These are phyloP conservation scores for Laothoe populi DNA, from an alignment of 2,888 invertebrate species.

Conservation along the genomic window DNA sequence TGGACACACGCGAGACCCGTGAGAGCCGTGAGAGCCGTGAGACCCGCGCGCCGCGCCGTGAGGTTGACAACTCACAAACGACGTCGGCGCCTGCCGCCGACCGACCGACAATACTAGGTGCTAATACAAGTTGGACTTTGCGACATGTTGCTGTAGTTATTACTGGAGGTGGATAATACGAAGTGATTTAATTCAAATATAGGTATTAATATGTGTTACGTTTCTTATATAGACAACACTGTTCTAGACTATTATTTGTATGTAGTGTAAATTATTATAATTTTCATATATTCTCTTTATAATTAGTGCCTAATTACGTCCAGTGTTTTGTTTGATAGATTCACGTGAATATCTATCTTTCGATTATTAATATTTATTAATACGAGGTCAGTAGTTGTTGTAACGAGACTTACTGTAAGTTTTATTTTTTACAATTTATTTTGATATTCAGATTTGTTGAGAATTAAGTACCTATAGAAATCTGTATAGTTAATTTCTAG, in stretches of 20 bases:
- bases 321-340: slow-evolving; percentile 75
- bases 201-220: slow-evolving; percentile 79
- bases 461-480: slow-evolving; percentile 54
- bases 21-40: slow-evolving; percentile 22
- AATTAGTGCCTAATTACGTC: slow-evolving; percentile 79
- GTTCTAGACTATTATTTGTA: slow-evolving; percentile 74
- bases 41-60: slow-evolving; percentile 55
- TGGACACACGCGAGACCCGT: slow-evolving; percentile 56
- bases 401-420: slow-evolving; percentile 66
- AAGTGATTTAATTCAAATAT: slow-evolving; percentile 72
- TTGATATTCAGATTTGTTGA: slow-evolving; percentile 63
- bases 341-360: slow-evolving; percentile 67
- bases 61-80: slow-evolving; percentile 72
- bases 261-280: slow-evolving; percentile 77
- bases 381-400: slow-evolving; percentile 76
- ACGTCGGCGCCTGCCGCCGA: slow-evolving; percentile 66
- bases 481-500: slow-evolving; percentile 79
- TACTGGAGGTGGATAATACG: slow-evolving; percentile 69
- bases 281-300: slow-evolving; percentile 67
- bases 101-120: slow-evolving; percentile 84
- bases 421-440: slow-evolving; percentile 54
- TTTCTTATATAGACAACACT: slow-evolving; percentile 71
- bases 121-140: slow-evolving; percentile 80
- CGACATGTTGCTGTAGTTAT: slow-evolving; percentile 76
- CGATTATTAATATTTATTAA: slow-evolving; percentile 78